Evolutionary conservation across 2,113 vertebrate genomes (phyloP).

Genomic region (Nothoprocta perdicaria): DNA sequence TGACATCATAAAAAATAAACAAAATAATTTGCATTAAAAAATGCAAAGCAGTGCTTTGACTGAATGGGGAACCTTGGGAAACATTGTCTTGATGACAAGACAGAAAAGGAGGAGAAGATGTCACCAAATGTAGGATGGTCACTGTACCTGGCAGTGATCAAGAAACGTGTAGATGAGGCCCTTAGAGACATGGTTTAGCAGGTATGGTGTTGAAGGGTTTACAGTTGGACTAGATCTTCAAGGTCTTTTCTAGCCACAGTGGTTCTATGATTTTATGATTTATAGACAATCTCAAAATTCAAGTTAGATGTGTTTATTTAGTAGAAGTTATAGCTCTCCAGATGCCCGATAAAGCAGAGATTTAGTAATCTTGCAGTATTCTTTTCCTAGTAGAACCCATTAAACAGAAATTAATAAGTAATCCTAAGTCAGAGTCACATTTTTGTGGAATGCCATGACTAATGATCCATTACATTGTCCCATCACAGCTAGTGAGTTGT

Average conservation of each 20-base stretch:
- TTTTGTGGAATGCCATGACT: neutral
- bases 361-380: neutral
- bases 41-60: neutral
- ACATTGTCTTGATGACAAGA: neutral
- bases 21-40: slow-evolving; percentile 65
- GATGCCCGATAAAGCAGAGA: neutral
- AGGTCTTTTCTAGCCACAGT: too few species aligned
- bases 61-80: slow-evolving; percentile 5
- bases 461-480: neutral
- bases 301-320: neutral
- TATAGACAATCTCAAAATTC: neutral
- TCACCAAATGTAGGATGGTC: neutral
- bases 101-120: neutral
- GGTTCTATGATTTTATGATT: too few species aligned
- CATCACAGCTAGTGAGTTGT: neutral
- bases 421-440: neutral
- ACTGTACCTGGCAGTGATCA: too few species aligned
- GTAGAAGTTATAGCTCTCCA: neutral
- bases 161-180: too few species aligned
- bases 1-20: slow-evolving; percentile 61
- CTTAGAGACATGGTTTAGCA: too few species aligned
- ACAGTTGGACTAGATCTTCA: too few species aligned
- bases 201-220: too few species aligned
- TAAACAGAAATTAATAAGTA: neutral
- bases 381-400: neutral